Evolutionary conservation across 2,113 vertebrate species (phyloP).

Genomic region (Anser brachyrhynchus): DNA sequence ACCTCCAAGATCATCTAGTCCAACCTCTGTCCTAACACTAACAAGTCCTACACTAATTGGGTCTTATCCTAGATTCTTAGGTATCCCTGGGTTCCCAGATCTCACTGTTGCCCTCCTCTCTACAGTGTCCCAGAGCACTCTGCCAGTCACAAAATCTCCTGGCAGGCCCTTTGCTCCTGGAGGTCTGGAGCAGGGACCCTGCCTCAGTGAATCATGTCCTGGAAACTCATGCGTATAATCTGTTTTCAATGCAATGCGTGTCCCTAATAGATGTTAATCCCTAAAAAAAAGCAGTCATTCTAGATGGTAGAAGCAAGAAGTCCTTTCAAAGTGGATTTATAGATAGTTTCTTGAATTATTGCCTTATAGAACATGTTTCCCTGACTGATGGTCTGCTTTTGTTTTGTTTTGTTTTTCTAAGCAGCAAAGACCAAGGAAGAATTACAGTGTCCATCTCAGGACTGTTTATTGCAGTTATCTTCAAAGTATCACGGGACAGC

Average conservation of each 20-base stretch:
- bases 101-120: not conserved
- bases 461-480: conserved; percentile 43
- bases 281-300: conserved; percentile 9
- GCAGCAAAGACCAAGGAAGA: conserved; percentile 62
- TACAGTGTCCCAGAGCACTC: not conserved
- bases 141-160: not conserved
- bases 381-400: not conserved
- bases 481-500: conserved; percentile 6
- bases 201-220: not conserved
- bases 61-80: not conserved
- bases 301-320: not conserved
- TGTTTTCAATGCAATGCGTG: not conserved
- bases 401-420: not conserved
- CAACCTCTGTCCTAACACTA: no score
- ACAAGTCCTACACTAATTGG: not conserved
- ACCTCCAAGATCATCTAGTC: no score
- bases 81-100: not conserved
- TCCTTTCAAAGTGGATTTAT: conserved; percentile 33
- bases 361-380: not conserved
- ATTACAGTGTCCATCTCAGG: conserved; percentile 65
- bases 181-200: not conserved
- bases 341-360: not conserved
- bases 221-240: not conserved
- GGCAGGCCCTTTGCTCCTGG: not conserved
- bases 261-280: conserved; percentile 12